Conservation (phyloP, 2,797 vertebrate species). For the Rhinichthys osculus region DNA sequence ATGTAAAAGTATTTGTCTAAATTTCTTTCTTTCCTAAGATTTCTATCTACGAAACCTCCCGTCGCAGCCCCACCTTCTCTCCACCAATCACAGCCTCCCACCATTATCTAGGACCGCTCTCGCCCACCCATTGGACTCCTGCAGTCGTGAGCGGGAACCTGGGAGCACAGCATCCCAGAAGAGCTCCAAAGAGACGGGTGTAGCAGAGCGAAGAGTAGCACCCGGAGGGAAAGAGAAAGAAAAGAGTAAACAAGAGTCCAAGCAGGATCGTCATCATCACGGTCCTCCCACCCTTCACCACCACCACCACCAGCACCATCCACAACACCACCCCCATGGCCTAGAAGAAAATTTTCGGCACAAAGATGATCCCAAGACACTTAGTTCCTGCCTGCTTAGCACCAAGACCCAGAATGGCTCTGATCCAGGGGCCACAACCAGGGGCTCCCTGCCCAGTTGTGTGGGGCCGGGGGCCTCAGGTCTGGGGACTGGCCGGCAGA, state of each 20-base stretch:
- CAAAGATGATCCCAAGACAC: constrained; percentile 84
- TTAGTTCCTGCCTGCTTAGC: constrained; percentile 83
- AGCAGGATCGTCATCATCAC: constrained; percentile 78
- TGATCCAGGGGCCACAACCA: constrained; percentile 58
- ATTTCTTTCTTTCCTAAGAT: constrained; percentile 75
- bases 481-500: constrained; percentile 62
- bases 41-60: constrained; percentile 96
- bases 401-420: constrained; percentile 77
- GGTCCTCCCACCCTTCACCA: constrained; percentile 71
- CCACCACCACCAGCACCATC: constrained; percentile 68
- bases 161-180: constrained; percentile 78
- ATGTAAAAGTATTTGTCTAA: not conserved
- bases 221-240: constrained; percentile 85
- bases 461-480: constrained; percentile 71
- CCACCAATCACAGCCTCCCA: constrained; percentile 88
- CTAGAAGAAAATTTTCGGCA: constrained; percentile 81
- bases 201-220: constrained; percentile 74
- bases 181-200: constrained; percentile 73
- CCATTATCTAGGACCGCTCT: constrained; percentile 83
- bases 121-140: constrained; percentile 85
- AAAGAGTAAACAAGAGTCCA: constrained; percentile 79
- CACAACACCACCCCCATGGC: constrained; percentile 67
- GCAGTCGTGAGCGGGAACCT: constrained; percentile 87
- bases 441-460: constrained; percentile 78
- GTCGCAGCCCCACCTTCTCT: constrained; percentile 88